A percentile compares a stretch with the other conserved stretches of the same genome.
These are phyloP conservation scores for Diogma glabrata DNA, from an alignment of 2,888 invertebrate species.

Conservation along the genomic window DNA sequence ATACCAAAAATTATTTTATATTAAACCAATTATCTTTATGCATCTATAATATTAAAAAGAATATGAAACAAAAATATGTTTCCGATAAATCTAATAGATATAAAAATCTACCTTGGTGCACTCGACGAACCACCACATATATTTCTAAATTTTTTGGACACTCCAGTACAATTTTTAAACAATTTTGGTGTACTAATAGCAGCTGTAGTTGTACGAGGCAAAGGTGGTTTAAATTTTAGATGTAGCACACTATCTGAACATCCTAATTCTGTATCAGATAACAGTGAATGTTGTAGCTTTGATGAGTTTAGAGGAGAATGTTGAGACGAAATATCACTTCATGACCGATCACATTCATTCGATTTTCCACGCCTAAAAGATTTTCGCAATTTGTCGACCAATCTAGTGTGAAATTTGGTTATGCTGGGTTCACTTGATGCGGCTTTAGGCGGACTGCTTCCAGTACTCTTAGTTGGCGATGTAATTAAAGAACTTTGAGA, in stretches of 20 bases:
- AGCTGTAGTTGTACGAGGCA: slow-evolving; percentile 5
- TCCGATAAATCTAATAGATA: too few species aligned
- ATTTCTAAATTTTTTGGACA: background rate
- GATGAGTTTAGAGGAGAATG: background rate
- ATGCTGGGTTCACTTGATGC: slow-evolving; percentile 48
- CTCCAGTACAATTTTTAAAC: background rate
- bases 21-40: too few species aligned
- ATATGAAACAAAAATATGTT: too few species aligned
- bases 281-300: slow-evolving; percentile 2
- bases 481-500: slow-evolving; percentile 48
- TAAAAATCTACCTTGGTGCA: slow-evolving; percentile 12
- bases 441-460: slow-evolving; percentile 39
- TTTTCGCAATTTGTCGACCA: slow-evolving; percentile 59
- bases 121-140: slow-evolving; percentile 5
- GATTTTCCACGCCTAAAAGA: slow-evolving; percentile 35
- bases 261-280: slow-evolving; percentile 7
- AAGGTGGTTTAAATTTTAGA: slow-evolving; percentile 8
- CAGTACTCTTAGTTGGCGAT: slow-evolving; percentile 49
- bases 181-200: slow-evolving; percentile 7
- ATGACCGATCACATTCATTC: slow-evolving; percentile 2
- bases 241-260: slow-evolving; percentile 11
- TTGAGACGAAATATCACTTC: background rate
- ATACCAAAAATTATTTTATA: too few species aligned
- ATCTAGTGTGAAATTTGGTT: slow-evolving; percentile 59
- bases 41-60: too few species aligned